A percentile compares a stretch with the other conserved stretches of the same genome.
Evolutionary conservation across 2,888 invertebrate genomes (phyloP).

Genomic region (Saturnia japonica): DNA sequence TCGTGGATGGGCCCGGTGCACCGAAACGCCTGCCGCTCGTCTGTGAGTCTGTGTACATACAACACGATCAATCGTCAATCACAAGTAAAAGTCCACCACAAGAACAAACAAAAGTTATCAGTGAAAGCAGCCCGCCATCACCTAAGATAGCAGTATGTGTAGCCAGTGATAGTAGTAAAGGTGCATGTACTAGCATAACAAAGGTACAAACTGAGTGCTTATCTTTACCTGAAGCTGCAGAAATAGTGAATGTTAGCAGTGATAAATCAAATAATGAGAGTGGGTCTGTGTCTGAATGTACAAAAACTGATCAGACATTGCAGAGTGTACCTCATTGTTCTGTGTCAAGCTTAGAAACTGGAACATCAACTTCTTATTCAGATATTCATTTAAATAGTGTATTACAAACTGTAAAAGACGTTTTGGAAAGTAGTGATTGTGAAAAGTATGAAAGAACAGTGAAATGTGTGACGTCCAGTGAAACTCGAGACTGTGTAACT

Average conservation of each 20-base stretch:
- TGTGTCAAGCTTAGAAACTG: constrained; percentile 30
- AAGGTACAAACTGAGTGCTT: background rate
- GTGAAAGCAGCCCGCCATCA: constrained; percentile 24
- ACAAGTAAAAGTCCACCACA: constrained; percentile 20
- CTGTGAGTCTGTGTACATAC: constrained; percentile 29
- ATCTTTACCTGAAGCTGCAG: constrained; percentile 5
- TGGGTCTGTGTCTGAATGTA: constrained; percentile 27
- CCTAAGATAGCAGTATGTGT: constrained; percentile 34
- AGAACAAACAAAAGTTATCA: constrained; percentile 13
- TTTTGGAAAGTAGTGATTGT: constrained; percentile 56
- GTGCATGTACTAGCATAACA: background rate
- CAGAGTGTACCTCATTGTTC: constrained; percentile 20
- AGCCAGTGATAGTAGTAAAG: constrained; percentile 42
- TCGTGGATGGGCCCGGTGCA: constrained; percentile 74
- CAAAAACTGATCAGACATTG: background rate
- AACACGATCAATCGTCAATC: constrained; percentile 29
- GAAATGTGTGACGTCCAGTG: constrained; percentile 74
- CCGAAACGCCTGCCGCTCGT: constrained; percentile 60
- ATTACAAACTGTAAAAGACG: constrained; percentile 51
- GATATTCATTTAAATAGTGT: constrained; percentile 30
- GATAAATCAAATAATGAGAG: constrained; percentile 20
- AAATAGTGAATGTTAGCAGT: constrained; percentile 15
- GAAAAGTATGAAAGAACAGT: constrained; percentile 65
- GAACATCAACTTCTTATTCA: constrained; percentile 27
- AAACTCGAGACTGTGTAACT: constrained; percentile 67